phyloP scores from a whole-genome alignment of 2,113 vertebrate genomes.

The Maccullochella peelii region DNA sequence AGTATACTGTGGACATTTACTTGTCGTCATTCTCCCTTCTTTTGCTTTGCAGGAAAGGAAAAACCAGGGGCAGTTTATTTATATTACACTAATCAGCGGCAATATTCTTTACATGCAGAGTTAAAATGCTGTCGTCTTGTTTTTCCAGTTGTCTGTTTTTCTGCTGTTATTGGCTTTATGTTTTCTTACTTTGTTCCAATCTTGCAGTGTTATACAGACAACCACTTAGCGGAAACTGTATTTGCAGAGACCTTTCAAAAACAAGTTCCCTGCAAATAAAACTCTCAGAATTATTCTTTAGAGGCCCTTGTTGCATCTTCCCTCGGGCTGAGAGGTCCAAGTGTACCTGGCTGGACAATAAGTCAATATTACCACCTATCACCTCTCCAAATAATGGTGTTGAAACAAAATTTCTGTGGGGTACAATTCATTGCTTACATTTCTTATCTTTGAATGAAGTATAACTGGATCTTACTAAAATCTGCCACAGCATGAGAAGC shows the following conservation, averaged over 20 bases:
- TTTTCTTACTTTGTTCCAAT: constrained; percentile 4
- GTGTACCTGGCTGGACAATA: background rate
- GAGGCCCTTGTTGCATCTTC: background rate
- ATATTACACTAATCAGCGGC: constrained; percentile 31
- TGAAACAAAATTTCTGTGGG: background rate
- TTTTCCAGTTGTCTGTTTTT: background rate
- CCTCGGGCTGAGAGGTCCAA: background rate
- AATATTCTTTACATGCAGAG: constrained; percentile 6
- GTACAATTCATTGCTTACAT: background rate
- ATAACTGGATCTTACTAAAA: background rate
- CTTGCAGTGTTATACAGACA: background rate
- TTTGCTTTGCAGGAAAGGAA: constrained; percentile 26
- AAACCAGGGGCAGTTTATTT: constrained; percentile 29
- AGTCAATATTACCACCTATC: background rate
- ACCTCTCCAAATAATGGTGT: background rate
- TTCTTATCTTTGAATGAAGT: background rate
- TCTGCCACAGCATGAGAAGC: background rate
- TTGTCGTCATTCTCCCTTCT: constrained; percentile 31
- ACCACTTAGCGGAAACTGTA: background rate
- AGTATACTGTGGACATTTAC: constrained; percentile 52
- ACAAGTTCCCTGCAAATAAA: constrained; percentile 4
- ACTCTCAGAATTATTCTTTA: background rate
- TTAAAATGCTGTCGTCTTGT: background rate
- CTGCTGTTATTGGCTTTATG: background rate
- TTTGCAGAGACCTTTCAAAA: constrained; percentile 8